phyloP scores from a whole-genome alignment of 2,888 invertebrate genomes.

The Nomada ferruginata region DNA sequence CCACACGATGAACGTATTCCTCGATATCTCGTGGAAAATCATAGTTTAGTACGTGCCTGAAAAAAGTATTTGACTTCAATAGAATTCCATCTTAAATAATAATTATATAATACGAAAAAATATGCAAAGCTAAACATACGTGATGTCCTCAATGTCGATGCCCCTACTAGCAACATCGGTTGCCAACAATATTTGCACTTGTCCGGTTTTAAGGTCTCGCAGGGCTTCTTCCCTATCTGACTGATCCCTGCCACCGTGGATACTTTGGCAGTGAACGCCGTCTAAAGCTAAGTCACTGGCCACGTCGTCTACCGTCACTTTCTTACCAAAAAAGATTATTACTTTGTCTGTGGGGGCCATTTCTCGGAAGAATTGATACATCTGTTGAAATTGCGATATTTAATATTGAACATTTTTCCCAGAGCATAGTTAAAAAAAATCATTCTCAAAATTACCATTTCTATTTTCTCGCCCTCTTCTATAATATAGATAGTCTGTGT shows the following conservation, averaged over 20 bases:
- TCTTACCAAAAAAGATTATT: constrained; percentile 96
- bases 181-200: constrained; percentile 93
- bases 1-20: constrained; percentile 98
- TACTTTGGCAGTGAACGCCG: constrained; percentile 90
- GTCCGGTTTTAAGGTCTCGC: constrained; percentile 92
- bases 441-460: constrained; percentile 84
- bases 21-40: constrained; percentile 98
- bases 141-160: constrained; percentile 94
- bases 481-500: constrained; percentile 91
- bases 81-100: neutral
- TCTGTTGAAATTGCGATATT: constrained; percentile 81
- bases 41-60: constrained; percentile 93
- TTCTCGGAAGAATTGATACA: constrained; percentile 89
- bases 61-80: constrained; percentile 52
- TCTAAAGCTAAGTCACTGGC: constrained; percentile 91
- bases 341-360: constrained; percentile 92
- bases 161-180: constrained; percentile 98
- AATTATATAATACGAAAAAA: neutral
- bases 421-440: neutral
- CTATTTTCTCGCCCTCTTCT: constrained; percentile 89
- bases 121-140: constrained; percentile 84
- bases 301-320: constrained; percentile 92
- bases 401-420: neutral
- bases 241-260: constrained; percentile 96
- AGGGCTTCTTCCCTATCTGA: constrained; percentile 92